These are phyloP conservation scores for Psilopogon haemacephalus DNA, from an alignment of 2,113 vertebrate genomes.

Conservation along the genomic window DNA sequence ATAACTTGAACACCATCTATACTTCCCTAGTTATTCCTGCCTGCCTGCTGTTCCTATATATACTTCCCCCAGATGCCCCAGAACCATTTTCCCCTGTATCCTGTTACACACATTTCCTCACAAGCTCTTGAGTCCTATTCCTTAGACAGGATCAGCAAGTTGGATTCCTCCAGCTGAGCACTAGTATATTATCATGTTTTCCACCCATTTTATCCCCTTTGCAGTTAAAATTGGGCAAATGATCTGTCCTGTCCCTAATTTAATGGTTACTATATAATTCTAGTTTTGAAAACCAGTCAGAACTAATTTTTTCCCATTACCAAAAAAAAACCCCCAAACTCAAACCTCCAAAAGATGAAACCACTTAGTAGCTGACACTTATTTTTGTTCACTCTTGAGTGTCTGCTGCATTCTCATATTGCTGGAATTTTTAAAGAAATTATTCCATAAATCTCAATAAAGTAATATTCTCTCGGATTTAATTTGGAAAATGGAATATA, in stretches of 20 bases:
- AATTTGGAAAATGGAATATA: conserved; percentile 75
- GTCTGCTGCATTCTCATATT: conserved; percentile 60
- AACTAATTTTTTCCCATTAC: conserved; percentile 56
- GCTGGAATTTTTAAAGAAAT: conserved; percentile 66
- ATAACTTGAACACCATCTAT: background rate
- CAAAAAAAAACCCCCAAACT: background rate
- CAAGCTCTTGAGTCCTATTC: conserved; percentile 34
- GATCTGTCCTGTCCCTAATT: conserved; percentile 32
- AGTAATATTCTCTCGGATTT: conserved; percentile 70
- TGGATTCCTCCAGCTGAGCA: background rate
- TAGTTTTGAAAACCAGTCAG: conserved; percentile 46
- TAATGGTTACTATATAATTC: conserved; percentile 44
- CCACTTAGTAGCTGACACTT: conserved; percentile 60
- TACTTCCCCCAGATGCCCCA: background rate
- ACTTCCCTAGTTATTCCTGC: background rate
- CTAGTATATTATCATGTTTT: conserved; percentile 53
- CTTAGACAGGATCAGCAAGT: conserved; percentile 36
- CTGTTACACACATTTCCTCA: conserved; percentile 43
- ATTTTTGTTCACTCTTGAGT: conserved; percentile 51
- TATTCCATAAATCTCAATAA: conserved; percentile 76
- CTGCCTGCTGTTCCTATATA: background rate
- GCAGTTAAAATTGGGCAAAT: conserved; percentile 39
- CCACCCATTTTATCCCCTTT: conserved; percentile 49
- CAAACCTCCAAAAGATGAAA: conserved; percentile 23
- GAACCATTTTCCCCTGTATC: conserved; percentile 40